phyloP scores from a whole-genome alignment of 2,113 vertebrate genomes.

The Calonectris borealis region DNA sequence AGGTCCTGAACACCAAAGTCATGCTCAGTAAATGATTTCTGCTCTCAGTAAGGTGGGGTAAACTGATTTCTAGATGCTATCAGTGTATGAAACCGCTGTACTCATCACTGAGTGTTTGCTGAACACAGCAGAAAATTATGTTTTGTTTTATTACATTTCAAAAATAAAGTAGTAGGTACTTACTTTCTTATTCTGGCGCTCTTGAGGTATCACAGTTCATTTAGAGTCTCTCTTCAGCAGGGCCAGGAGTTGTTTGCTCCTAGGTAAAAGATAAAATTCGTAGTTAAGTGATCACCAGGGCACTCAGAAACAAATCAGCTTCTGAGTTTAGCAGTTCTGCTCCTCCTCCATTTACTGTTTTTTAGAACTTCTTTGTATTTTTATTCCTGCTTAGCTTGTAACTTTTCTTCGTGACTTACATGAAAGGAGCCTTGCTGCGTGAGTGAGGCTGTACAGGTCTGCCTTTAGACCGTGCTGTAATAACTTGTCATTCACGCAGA shows the following conservation, averaged over 20 bases:
- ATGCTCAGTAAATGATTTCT: not conserved
- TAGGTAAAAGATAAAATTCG: not conserved
- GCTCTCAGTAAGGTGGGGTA: not conserved
- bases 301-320: not conserved
- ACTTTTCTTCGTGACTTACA: not conserved
- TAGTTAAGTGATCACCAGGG: not conserved
- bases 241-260: not conserved
- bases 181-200: not conserved
- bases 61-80: not conserved
- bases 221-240: not conserved
- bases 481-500: not conserved
- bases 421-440: not conserved
- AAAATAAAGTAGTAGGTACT: not conserved
- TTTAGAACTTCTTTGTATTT: not conserved
- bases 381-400: not conserved
- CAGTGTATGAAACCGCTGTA: not conserved
- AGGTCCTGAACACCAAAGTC: not conserved
- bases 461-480: not conserved
- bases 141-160: not conserved
- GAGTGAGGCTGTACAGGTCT: not conserved
- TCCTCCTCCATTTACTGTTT: not conserved
- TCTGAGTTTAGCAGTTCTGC: not conserved
- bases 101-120: not conserved
- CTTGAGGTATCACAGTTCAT: not conserved
- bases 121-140: not conserved